A percentile compares a stretch with the other conserved stretches of the same genome.
Conservation (phyloP, 2,888 invertebrate genomes). For the Diarsia rubi region DNA sequence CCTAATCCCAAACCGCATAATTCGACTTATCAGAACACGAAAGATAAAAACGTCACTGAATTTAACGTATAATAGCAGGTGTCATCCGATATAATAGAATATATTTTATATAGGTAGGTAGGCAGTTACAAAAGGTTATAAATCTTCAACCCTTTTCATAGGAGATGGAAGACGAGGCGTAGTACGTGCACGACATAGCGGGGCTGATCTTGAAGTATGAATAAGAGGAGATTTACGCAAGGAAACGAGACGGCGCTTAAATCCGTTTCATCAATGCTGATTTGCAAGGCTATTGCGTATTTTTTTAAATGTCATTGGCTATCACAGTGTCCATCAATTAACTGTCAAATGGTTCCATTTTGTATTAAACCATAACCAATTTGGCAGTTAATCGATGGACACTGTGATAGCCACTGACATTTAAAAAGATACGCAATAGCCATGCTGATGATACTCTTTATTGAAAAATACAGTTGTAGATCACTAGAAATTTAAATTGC, state of each 20-base stretch:
- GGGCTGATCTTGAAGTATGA: constrained; percentile 36
- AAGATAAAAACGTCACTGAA: constrained; percentile 69
- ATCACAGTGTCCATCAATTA: too few species aligned
- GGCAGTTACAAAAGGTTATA: constrained; percentile 70
- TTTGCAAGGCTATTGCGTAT: too few species aligned
- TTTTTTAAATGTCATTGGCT: too few species aligned
- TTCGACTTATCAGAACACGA: constrained; percentile 63
- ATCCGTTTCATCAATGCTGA: background rate
- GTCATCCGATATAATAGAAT: constrained; percentile 69
- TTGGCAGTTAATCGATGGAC: too few species aligned
- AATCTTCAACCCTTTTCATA: constrained; percentile 74
- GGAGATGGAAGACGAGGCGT: constrained; percentile 64
- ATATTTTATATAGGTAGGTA: constrained; percentile 48
- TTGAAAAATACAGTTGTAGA: background rate
- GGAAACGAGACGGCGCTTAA: background rate
- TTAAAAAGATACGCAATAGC: too few species aligned
- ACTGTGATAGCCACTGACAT: too few species aligned
- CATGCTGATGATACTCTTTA: too few species aligned
- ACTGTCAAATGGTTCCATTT: too few species aligned
- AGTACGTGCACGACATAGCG: constrained; percentile 65
- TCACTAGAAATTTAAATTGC: background rate
- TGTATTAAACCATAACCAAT: too few species aligned
- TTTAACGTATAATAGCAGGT: constrained; percentile 72
- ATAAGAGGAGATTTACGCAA: constrained; percentile 20
- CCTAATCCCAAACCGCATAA: constrained; percentile 62